Base-by-base conservation (phyloP, 2,888 invertebrate species). In the Eristalinus sepulchralis region DNA sequence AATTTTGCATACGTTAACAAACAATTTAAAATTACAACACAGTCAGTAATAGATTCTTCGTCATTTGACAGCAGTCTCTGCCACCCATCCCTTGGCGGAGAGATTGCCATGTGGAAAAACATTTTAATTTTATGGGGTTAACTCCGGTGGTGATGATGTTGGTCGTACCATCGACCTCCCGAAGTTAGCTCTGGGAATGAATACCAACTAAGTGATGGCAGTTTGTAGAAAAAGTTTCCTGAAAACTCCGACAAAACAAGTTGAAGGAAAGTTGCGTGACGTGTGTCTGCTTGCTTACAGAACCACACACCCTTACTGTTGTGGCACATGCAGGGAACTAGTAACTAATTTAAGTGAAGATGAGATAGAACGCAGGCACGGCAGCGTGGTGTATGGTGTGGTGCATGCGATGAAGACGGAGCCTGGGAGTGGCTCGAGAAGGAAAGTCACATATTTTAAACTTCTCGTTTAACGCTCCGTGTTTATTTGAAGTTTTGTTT, bases 11-110 rank as follows among this genome's bases (percentile, higher is more conserved):
- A 27, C 47, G n/a, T 31, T 31, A 62, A 67, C 34, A 68, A 24
- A 34, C 62, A 77, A 77, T 68, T 68, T 53, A 68, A 77, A 68
- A 68, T 17, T 27, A 53, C 68, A 68, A 47, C 47, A 17, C 17
- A 47, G n/a, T 6, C n/a, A 3, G 2, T n/a, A 62, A 77, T 53
- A 62, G 59, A 67, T 76, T 60, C 67, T 67, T 66, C 47, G 17
- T 22, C 33, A 76, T n/a, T 76, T n/a, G 57, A 67, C 31, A 60
- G 39, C 20, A 17, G 17, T 10, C 34, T 2, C 27, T 2, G 27
- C 27, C 27, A 5, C 27, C 27, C 2, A 27, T 27, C 27, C 27
- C 27, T 3, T 5, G 2, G 2, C 27, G 27, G 27, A 27, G 5
- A 5, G 27, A 6, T n/a, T 39, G 36, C n/a, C 36, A 31, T 11